Evolutionary conservation across 2,888 invertebrate genomes (phyloP).

Genomic region (Aphodius granarius): DNA sequence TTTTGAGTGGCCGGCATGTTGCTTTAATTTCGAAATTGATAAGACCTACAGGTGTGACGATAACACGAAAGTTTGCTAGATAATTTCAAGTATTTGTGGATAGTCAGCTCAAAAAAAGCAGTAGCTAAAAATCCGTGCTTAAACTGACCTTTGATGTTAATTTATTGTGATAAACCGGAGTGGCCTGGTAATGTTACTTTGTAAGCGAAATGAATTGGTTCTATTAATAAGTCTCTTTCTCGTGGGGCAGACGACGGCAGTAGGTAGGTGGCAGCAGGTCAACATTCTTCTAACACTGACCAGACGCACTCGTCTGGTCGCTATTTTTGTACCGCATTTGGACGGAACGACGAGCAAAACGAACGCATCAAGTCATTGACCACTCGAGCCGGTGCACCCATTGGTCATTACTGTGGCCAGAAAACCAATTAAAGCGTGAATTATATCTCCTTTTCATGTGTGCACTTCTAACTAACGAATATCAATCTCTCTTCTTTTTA

Average conservation of each 20-base stretch:
- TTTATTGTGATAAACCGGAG: not conserved
- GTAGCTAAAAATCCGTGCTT: not conserved
- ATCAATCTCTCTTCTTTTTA: not conserved
- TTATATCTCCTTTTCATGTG: constrained; percentile 39
- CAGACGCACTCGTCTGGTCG: constrained; percentile 45
- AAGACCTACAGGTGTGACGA: not conserved
- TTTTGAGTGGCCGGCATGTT: not conserved
- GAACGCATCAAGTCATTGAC: constrained; percentile 44
- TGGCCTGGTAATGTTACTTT: not conserved
- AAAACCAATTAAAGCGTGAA: constrained; percentile 39
- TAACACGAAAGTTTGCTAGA: too few relatives aligned
- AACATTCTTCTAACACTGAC: constrained; percentile 52
- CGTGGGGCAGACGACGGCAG: not conserved
- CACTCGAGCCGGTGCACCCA: constrained; percentile 33
- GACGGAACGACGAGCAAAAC: constrained; percentile 42
- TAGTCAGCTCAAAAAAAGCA: too few relatives aligned
- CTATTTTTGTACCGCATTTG: constrained; percentile 47
- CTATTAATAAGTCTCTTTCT: not conserved
- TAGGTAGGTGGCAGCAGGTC: constrained; percentile 42
- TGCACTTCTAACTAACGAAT: too few relatives aligned
- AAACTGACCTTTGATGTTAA: not conserved
- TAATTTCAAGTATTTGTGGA: too few relatives aligned
- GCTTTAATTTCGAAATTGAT: not conserved
- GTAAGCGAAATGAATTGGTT: not conserved
- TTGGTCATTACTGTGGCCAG: constrained; percentile 29